phyloP scores from a whole-genome alignment of 2,888 invertebrate species.

The Baronia brevicornis region DNA sequence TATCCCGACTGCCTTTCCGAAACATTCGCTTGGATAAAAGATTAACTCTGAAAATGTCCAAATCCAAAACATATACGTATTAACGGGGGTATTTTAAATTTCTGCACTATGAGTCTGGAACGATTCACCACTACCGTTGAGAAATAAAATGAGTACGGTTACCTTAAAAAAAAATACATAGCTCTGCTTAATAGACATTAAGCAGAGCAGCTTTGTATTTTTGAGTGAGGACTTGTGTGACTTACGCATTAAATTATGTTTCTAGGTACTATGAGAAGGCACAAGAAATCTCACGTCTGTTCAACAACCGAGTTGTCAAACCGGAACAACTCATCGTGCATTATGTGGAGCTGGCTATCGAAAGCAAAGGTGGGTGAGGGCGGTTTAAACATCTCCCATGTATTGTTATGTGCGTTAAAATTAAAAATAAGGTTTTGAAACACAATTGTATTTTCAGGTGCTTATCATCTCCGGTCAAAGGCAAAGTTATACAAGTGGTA shows the following conservation, averaged over 20 bases:
- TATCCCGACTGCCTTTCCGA: no score
- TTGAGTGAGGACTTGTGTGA: no score
- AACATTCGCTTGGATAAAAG: no score
- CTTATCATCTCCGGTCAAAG: slow-evolving; percentile 38
- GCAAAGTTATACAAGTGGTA: slow-evolving; percentile 37
- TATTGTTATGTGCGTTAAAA: not conserved
- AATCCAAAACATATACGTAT: no score
- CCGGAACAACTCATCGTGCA: slow-evolving; percentile 37
- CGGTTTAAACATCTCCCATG: not conserved
- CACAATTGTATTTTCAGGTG: slow-evolving; percentile 26
- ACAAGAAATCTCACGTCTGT: slow-evolving; percentile 37
- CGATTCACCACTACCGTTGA: no score
- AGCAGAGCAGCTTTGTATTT: no score
- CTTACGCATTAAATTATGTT: slow-evolving; percentile 13
- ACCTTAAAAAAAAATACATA: no score
- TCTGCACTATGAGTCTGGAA: not conserved
- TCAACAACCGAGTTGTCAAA: slow-evolving; percentile 33
- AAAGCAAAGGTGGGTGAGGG: slow-evolving; percentile 36
- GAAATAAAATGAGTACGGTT: no score
- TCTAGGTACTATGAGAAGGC: slow-evolving; percentile 42
- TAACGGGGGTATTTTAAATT: not conserved
- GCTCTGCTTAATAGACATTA: no score
- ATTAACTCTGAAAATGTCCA: no score
- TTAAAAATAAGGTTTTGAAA: not conserved
- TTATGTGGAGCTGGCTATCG: slow-evolving; percentile 44